Percentiles rank a stretch among this genome's conserved stretches.
Conservation (phyloP, 2,888 invertebrate species). For the Acanthosoma haemorrhoidale region DNA sequence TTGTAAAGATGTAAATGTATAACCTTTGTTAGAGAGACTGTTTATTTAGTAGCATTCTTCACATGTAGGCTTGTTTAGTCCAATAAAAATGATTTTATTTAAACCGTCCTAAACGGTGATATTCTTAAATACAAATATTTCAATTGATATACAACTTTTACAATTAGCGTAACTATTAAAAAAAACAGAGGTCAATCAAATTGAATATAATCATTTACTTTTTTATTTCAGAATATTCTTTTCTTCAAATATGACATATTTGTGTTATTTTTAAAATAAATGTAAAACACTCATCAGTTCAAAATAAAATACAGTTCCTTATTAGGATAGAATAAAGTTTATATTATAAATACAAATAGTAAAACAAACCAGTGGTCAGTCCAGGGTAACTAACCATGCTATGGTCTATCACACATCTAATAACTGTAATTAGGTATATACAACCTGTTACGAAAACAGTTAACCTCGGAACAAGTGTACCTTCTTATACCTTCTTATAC, state of each 20-base stretch:
- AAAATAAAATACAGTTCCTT: background rate
- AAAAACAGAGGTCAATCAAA: too few relatives aligned
- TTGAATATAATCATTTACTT: background rate
- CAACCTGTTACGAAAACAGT: background rate
- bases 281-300: background rate
- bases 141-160: too few relatives aligned
- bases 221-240: constrained; percentile 24
- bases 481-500: too few relatives aligned
- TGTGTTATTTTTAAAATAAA: background rate
- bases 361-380: background rate
- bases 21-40: too few relatives aligned
- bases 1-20: too few relatives aligned
- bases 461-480: background rate
- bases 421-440: constrained; percentile 6
- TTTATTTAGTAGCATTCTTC: too few relatives aligned
- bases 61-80: too few relatives aligned
- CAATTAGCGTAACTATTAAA: too few relatives aligned
- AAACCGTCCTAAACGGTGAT: too few relatives aligned
- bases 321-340: background rate
- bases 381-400: background rate
- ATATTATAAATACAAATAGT: background rate
- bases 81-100: too few relatives aligned
- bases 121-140: too few relatives aligned
- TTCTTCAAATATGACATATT: constrained; percentile 10
- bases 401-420: background rate